A percentile compares a stretch with the other conserved stretches of the same genome.
phyloP scores from a whole-genome alignment of 2,888 invertebrate species.

The Augiades crinisus region DNA sequence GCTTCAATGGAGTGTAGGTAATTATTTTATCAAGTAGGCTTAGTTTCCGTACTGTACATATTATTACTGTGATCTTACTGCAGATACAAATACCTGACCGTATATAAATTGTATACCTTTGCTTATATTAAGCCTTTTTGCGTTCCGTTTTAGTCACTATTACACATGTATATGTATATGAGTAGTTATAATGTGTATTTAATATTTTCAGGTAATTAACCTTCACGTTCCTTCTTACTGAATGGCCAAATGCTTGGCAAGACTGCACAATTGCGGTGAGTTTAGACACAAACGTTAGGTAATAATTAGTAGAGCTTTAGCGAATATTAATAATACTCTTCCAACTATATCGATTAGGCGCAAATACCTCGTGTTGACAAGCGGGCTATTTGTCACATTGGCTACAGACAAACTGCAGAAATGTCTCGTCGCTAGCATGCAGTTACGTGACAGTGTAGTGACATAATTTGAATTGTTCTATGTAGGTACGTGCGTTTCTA shows the following conservation, averaged over 20 bases:
- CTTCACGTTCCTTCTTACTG: constrained; percentile 72
- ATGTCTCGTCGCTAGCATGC: background rate
- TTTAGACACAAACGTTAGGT: constrained; percentile 59
- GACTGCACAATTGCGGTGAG: constrained; percentile 67
- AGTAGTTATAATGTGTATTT: constrained; percentile 59
- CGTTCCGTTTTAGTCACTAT: constrained; percentile 5
- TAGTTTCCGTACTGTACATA: too few relatives aligned
- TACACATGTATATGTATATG: background rate
- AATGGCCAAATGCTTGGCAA: constrained; percentile 69
- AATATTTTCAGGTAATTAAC: constrained; percentile 78
- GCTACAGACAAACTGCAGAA: background rate
- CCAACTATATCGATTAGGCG: constrained; percentile 11
- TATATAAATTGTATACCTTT: constrained; percentile 9
- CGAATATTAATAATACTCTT: background rate
- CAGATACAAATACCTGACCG: background rate
- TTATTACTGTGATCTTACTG: too few relatives aligned
- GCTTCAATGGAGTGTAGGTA: too few relatives aligned
- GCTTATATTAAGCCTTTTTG: constrained; percentile 13
- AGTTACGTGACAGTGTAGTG: constrained; percentile 2
- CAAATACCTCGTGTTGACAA: constrained; percentile 14
- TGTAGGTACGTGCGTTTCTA: too few relatives aligned
- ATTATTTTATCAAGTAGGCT: too few relatives aligned
- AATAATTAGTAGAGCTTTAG: constrained; percentile 44
- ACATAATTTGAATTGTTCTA: background rate
- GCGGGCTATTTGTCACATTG: constrained; percentile 12